Conservation (phyloP, 1,140 invertebrate genomes). For the Lethrus apterus region DNA sequence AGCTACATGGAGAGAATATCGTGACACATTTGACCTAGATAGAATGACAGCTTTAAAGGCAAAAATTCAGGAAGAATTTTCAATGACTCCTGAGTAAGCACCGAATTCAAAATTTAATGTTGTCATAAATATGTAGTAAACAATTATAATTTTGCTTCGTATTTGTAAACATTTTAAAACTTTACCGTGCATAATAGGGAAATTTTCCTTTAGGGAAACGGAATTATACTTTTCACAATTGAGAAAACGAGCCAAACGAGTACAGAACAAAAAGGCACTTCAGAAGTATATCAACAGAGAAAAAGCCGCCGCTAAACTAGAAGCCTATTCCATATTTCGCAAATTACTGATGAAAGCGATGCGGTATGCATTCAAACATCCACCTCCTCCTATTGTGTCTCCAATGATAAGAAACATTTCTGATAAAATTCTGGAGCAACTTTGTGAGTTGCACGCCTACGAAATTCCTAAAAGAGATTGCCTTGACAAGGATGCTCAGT, state of each 20-base stretch:
- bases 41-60: slow-evolving; percentile 25
- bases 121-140: too few relatives aligned
- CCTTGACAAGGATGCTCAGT: background rate
- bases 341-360: slow-evolving; percentile 22
- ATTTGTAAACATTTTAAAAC: too few relatives aligned
- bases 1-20: slow-evolving; percentile 24
- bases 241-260: background rate
- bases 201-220: slow-evolving; percentile 24
- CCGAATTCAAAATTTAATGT: too few relatives aligned
- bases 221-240: slow-evolving; percentile 29
- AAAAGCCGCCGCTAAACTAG: slow-evolving; percentile 13
- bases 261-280: slow-evolving; percentile 6
- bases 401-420: slow-evolving; percentile 29
- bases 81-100: slow-evolving; percentile 30
- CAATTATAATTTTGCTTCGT: too few relatives aligned
- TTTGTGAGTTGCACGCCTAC: slow-evolving; percentile 26
- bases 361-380: slow-evolving; percentile 22
- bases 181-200: too few relatives aligned
- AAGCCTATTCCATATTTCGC: slow-evolving; percentile 25
- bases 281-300: slow-evolving; percentile 10
- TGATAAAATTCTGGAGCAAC: slow-evolving; percentile 30
- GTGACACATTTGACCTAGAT: slow-evolving; percentile 22
- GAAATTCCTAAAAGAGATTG: slow-evolving; percentile 19
- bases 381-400: slow-evolving; percentile 28
- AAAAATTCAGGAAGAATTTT: slow-evolving; percentile 29